Base-by-base conservation (phyloP, 92 coral and sea anemone species). In the Heteractis magnifica region DNA sequence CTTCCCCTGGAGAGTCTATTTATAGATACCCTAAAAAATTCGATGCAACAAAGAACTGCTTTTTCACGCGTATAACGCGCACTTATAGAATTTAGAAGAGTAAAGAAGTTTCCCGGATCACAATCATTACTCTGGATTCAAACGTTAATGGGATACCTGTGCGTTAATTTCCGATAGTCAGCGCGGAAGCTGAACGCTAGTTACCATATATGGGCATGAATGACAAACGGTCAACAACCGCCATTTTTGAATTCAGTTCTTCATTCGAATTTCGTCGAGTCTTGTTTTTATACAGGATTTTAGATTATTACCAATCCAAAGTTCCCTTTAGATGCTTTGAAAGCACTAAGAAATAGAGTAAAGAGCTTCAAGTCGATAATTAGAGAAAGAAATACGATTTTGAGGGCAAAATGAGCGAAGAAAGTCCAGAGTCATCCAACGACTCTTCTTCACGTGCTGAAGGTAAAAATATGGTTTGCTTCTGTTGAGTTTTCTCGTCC, bases 181-280 rank as follows among this genome's bases (percentile, higher is more conserved):
- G 70, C 70, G 77, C 20, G 74, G 75, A 19, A 34, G 9, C 76
- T 83, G 84, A 81, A 73, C 81, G 52, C 85, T 55, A 78, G 4
- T 75, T 65, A 13, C 91, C 94, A 85, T 77, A 91, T 88, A 75
- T 88, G 91, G 94, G 9, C 23, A 62, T 64, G 76, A 55, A 60
- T 26, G 56, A 41, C 78, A 88, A 91, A 90, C 88, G 94, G 90
- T 91, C 89, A 80, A 86, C 90, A 93, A 93, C 98, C 98, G 94
- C 98, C 98, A 93, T 93, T 93, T 93, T 93, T 93, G 98, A 93
- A 93, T 78, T 76, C 34, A 78, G 72, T 77, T 78, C 83, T 53
- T 16, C 73, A 41, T 85, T 77, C 83, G 78, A 78, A 77, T 68
- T 78, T 68, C 51, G 84, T 75, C 59, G 65, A 83, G 65, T 51